A percentile compares a stretch with the other conserved stretches of the same genome.
phyloP scores from a whole-genome alignment of 2,113 vertebrate genomes.

The Sardina pilchardus region DNA sequence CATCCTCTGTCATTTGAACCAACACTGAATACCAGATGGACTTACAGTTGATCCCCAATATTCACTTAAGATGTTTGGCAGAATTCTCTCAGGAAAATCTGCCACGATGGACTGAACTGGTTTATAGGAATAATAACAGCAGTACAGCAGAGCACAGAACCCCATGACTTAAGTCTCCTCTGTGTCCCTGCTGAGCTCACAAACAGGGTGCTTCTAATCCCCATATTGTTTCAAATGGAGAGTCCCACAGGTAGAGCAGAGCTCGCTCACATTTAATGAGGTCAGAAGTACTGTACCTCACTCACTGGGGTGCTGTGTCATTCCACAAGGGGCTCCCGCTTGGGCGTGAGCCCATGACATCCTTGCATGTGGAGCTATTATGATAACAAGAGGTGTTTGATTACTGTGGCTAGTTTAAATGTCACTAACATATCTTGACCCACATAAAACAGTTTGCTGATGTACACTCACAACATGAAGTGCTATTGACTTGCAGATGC shows the following conservation, averaged over 20 bases:
- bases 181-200: neutral
- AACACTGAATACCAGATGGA: neutral
- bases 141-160: neutral
- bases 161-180: neutral
- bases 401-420: neutral
- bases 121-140: neutral
- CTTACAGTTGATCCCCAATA: neutral
- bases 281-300: constrained; percentile 9
- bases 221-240: neutral
- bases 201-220: constrained; percentile 1
- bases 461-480: neutral
- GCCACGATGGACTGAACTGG: neutral
- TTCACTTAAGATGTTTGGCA: neutral
- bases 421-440: neutral
- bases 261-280: neutral
- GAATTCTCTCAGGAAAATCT: neutral
- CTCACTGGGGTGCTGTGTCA: neutral
- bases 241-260: constrained; percentile 1
- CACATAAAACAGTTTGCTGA: neutral
- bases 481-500: neutral
- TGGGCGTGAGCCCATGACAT: constrained; percentile 18
- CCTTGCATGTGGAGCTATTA: constrained; percentile 19
- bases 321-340: neutral
- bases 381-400: neutral
- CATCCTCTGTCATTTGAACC: neutral